phyloP scores from a whole-genome alignment of 2,888 invertebrate species.

The Latrodectus hesperus region DNA sequence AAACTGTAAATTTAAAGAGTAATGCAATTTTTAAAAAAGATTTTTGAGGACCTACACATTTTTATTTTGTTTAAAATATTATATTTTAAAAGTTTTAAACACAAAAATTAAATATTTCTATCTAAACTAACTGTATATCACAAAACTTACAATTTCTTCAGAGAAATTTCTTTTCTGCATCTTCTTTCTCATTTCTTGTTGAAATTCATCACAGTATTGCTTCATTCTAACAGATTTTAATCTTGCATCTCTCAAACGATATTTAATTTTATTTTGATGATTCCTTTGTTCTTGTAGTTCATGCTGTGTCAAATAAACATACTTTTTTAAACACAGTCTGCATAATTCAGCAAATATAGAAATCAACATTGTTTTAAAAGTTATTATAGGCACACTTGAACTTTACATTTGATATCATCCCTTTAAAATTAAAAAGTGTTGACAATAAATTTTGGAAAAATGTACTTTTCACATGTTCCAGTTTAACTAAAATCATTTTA shows the following conservation, averaged over 20 bases:
- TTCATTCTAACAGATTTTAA: slow-evolving; percentile 54
- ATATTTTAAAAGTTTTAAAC: background rate
- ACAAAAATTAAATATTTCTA: background rate
- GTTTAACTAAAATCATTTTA: too few species aligned
- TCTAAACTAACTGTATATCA: too few species aligned
- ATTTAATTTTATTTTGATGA: slow-evolving; percentile 41
- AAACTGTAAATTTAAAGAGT: too few species aligned
- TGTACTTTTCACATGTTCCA: too few species aligned
- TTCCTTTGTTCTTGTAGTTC: slow-evolving; percentile 28
- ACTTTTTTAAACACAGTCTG: background rate
- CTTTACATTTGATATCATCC: too few species aligned
- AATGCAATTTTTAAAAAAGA: background rate
- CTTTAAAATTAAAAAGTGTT: background rate
- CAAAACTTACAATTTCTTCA: slow-evolving; percentile 51
- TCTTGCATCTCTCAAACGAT: slow-evolving; percentile 40
- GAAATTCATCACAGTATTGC: slow-evolving; percentile 58
- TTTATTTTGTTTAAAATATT: background rate
- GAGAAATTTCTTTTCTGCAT: slow-evolving; percentile 50
- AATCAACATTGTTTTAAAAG: background rate
- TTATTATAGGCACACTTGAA: too few species aligned
- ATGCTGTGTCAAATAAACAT: slow-evolving; percentile 1
- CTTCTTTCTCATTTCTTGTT: slow-evolving; percentile 40
- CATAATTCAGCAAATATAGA: too few species aligned
- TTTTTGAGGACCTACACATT: background rate
- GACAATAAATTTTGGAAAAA: background rate